phyloP scores from a whole-genome alignment of 2,888 invertebrate genomes.

The Megamerina dolium region DNA sequence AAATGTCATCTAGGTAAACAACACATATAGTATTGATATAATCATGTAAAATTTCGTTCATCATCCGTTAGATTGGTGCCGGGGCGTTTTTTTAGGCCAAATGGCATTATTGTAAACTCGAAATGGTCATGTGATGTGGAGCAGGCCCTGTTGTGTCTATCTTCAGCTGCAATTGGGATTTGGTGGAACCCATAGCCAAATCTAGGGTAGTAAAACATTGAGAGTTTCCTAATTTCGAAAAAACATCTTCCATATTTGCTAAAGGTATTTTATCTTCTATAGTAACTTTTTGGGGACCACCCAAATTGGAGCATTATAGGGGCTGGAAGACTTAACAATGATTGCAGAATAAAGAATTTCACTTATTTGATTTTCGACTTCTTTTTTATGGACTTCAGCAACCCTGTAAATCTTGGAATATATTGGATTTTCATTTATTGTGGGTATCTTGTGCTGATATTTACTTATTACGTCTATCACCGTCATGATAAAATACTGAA shows the following conservation, averaged over 20 bases:
- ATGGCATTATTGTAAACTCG: slow-evolving; percentile 7
- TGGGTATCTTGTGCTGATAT: slow-evolving; percentile 13
- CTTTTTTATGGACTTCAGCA: slow-evolving; percentile 15
- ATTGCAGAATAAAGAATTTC: slow-evolving; percentile 19
- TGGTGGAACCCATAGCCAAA: slow-evolving; percentile 12
- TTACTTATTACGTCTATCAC: slow-evolving; percentile 6
- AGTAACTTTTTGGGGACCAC: slow-evolving; percentile 20
- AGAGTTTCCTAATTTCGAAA: slow-evolving; percentile 17
- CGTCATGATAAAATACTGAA: slow-evolving; percentile 14
- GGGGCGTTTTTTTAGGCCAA: no score
- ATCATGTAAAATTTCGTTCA: slow-evolving; percentile 7
- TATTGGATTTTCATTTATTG: slow-evolving; percentile 12
- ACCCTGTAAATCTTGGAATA: slow-evolving; percentile 15
- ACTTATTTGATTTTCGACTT: slow-evolving; percentile 16
- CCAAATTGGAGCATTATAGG: slow-evolving; percentile 20
- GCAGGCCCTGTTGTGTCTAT: slow-evolving; percentile 7
- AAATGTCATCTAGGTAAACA: slow-evolving; percentile 6
- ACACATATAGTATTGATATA: slow-evolving; percentile 1
- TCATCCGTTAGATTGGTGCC: slow-evolving; percentile 6
- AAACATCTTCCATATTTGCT: slow-evolving; percentile 20
- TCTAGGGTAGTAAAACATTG: slow-evolving; percentile 16
- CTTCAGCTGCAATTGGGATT: slow-evolving; percentile 4
- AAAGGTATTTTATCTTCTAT: slow-evolving; percentile 21
- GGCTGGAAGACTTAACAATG: slow-evolving; percentile 14
- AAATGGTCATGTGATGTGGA: background rate